phyloP scores from a whole-genome alignment of 2,113 vertebrate genomes.

The Saguinus midas region DNA sequence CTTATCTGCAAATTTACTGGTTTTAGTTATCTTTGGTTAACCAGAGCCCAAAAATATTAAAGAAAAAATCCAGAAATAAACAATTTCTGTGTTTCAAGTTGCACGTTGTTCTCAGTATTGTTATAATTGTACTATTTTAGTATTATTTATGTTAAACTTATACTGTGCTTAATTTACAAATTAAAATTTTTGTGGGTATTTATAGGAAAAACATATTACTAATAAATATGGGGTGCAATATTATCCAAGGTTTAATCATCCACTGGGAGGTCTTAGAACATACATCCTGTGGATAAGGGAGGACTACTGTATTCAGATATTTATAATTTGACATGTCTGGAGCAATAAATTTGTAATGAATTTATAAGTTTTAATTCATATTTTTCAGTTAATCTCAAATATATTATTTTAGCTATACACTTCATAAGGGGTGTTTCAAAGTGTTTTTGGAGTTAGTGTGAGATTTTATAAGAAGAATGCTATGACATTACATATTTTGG shows the following conservation, averaged over 20 bases:
- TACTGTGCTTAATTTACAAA: not conserved
- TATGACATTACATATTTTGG: not conserved
- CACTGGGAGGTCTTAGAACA: not conserved
- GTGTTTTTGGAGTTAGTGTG: not conserved
- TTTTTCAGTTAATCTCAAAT: not conserved
- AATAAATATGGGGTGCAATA: not conserved
- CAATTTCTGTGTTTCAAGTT: not conserved
- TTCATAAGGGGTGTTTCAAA: not conserved
- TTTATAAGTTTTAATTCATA: not conserved
- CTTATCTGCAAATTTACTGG: not conserved
- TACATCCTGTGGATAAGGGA: not conserved
- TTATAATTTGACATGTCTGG: not conserved
- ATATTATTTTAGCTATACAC: not conserved
- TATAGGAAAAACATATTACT: not conserved
- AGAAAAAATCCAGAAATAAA: not conserved
- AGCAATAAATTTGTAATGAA: not conserved
- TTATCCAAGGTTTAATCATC: not conserved
- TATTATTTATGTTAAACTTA: not conserved
- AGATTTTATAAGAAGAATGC: not conserved
- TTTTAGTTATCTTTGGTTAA: not conserved
- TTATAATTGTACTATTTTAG: not conserved
- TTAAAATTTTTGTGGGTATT: not conserved
- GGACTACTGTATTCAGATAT: not conserved
- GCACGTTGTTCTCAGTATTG: not conserved
- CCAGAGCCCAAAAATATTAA: not conserved